Percentiles rank a stretch among this genome's conserved stretches.
Conservation (phyloP, 2,113 vertebrate species). For the Phainopepla nitens region DNA sequence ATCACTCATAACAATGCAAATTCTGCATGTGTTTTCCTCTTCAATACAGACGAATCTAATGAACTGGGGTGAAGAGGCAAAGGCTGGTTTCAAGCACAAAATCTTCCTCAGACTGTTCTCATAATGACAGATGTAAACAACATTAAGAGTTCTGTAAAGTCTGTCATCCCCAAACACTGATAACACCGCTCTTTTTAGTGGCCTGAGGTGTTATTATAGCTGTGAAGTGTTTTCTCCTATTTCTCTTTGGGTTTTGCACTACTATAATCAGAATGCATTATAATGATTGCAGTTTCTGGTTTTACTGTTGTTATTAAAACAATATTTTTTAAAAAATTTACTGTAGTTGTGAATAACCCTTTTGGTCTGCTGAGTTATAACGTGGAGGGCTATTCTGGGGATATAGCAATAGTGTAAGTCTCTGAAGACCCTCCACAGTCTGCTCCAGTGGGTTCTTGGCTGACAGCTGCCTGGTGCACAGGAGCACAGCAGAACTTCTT, state of each 20-base stretch:
- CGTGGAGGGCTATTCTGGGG: background rate
- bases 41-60: fast-evolving
- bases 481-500: background rate
- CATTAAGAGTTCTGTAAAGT: background rate
- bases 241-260: background rate
- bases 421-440: background rate
- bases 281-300: background rate
- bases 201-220: background rate
- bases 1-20: fast-evolving
- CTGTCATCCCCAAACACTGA: background rate
- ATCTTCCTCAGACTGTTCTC: background rate
- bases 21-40: background rate
- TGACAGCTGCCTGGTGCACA: background rate
- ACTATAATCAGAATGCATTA: background rate
- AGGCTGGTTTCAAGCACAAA: background rate
- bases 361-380: background rate
- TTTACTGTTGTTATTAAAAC: background rate
- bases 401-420: background rate
- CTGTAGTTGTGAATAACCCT: background rate
- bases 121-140: background rate
- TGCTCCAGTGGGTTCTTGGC: background rate
- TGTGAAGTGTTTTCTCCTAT: background rate
- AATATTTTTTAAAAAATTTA: background rate
- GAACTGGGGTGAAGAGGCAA: background rate
- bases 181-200: fast-evolving